These are phyloP conservation scores for Agrochola lota DNA, from an alignment of 2,888 invertebrate genomes.

Conservation along the genomic window DNA sequence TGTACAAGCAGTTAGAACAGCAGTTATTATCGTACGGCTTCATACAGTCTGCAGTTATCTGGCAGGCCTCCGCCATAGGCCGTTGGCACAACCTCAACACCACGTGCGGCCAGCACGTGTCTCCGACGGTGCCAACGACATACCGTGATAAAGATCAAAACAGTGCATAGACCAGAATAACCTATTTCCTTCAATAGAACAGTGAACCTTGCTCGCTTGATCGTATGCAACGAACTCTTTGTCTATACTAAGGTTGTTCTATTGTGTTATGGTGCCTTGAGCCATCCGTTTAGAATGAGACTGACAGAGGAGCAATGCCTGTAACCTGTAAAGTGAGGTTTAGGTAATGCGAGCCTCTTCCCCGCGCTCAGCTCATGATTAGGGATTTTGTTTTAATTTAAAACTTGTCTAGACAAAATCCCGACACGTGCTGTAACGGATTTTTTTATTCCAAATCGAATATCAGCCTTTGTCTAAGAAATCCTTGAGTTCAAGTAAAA, in stretches of 20 bases:
- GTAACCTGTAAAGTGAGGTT: too few relatives aligned
- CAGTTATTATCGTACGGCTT: constrained; percentile 39
- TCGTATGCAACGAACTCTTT: constrained; percentile 24
- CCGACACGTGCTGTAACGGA: too few relatives aligned
- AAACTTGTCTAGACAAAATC: too few relatives aligned
- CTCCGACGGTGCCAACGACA: constrained; percentile 48
- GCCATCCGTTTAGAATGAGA: not conserved
- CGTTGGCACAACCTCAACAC: constrained; percentile 48
- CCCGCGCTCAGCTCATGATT: not conserved
- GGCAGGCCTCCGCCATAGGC: constrained; percentile 27
- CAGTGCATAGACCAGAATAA: constrained; percentile 57
- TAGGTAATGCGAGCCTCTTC: too few relatives aligned
- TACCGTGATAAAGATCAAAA: constrained; percentile 60
- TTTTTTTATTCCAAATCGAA: too few relatives aligned
- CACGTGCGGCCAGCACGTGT: constrained; percentile 54
- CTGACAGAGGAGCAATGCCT: not conserved
- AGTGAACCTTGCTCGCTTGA: constrained; percentile 44
- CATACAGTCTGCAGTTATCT: constrained; percentile 58
- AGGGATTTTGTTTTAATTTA: not conserved
- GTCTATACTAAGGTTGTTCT: constrained; percentile 20
- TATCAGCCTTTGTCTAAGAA: too few relatives aligned
- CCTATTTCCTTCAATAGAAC: constrained; percentile 61
- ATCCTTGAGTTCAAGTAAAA: too few relatives aligned
- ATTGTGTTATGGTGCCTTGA: not conserved
- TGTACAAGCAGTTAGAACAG: constrained; percentile 16